Evolutionary conservation across 2,888 invertebrate species (phyloP), one percentile per base, ranked within the genome.

Genomic region (Ptychoptera albimana): DNA sequence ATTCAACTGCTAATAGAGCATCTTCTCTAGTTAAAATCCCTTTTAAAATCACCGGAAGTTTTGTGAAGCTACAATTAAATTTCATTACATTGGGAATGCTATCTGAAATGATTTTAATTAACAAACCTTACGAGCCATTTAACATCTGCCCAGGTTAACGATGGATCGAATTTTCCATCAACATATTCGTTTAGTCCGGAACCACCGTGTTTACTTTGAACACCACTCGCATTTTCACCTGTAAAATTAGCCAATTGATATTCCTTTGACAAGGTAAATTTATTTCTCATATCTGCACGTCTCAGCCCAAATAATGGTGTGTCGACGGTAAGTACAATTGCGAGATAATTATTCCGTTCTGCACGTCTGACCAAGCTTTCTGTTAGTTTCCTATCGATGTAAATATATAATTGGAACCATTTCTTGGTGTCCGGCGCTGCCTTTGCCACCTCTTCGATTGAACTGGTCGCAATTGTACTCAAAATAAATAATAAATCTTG

Each of bases 361-460:
- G 86, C 93, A 53, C 86, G 70, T 37, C 67, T 58, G 1, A 96
- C 76, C 49, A 94, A 68, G 51, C 73, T 70, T 54, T 68, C 68
- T 0, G 87, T 87, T 1, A 86, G 67, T 32, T 77, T 81, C 82
- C 84, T 75, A 60, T 91, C 82, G 49, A 73, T 82, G 61, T 87
- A 91, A 51, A 94, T 81, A 59, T 93, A 94, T 1, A 94, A 71
- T 63, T 96, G 91, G 60, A 91, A 89, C 89, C 91, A 93, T 59
- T 85, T 86, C 13, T 75, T 67, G 0, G 77, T 78, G 11, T 74
- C 61, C 0, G 89, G 87, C 1, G 85, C 82, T 1, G 78, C 81
- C 46, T 69, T 60, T 0, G 87, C 83, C 2, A 93, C 79, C 60
- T 92, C 88, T 64, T 93, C 93, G 43, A 94, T 75, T 36, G 87